A percentile compares a stretch with the other conserved stretches of the same genome.
phyloP scores from a whole-genome alignment of 2,113 vertebrate genomes.

The Neofelis nebulosa region DNA sequence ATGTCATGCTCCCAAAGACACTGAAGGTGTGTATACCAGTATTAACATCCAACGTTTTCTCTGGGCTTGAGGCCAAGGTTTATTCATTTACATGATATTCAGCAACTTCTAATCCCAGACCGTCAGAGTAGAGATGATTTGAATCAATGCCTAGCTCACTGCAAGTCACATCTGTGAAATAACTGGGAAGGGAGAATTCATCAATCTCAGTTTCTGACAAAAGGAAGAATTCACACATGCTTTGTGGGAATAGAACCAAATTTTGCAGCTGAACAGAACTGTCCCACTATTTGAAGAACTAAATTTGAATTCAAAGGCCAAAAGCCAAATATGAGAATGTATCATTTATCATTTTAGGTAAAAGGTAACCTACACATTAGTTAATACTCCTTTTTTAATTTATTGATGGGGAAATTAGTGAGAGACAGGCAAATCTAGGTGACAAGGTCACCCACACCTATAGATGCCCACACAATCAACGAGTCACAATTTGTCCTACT shows the following conservation, averaged over 20 bases:
- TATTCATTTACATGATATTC: not conserved
- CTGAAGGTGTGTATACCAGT: not conserved
- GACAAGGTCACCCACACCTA: not conserved
- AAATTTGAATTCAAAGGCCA: not conserved
- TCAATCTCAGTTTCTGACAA: not conserved
- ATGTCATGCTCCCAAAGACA: not conserved
- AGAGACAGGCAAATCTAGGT: not conserved
- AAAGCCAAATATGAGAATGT: not conserved
- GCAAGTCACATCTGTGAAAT: not conserved
- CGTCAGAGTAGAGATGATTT: not conserved
- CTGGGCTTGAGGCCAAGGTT: not conserved
- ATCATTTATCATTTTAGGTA: not conserved
- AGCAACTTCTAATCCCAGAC: not conserved
- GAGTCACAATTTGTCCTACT: not conserved
- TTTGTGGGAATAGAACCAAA: not conserved
- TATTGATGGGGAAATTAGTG: conserved; percentile 9
- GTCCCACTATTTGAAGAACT: not conserved
- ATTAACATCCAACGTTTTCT: not conserved
- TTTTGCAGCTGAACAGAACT: not conserved
- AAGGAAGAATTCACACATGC: not conserved
- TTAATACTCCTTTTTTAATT: not conserved
- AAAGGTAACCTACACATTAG: conserved; percentile 12
- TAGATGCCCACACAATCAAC: not conserved
- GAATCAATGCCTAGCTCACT: not conserved
- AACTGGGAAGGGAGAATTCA: not conserved